These are phyloP conservation scores for Holacanthella duospinosa DNA, from an alignment of 2,888 invertebrate species.

Conservation along the genomic window DNA sequence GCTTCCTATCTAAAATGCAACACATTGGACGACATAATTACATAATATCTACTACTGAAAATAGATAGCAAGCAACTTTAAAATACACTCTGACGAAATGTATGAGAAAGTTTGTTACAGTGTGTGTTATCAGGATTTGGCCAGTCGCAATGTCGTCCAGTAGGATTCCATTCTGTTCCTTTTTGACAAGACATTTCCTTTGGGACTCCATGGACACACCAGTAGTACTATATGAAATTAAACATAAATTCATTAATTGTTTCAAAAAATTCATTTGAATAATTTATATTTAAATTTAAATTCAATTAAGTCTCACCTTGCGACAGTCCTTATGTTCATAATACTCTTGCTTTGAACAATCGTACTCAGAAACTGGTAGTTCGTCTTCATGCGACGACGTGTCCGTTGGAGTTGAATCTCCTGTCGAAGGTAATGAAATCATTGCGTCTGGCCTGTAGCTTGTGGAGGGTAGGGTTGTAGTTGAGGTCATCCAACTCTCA, in stretches of 20 bases:
- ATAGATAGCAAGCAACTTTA: no score
- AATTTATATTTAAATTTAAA: conserved; percentile 7
- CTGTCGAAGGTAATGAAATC: conserved; percentile 16
- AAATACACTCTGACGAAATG: no score
- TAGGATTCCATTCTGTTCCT: conserved; percentile 5
- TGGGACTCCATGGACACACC: conserved; percentile 69
- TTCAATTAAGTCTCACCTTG: conserved; percentile 21
- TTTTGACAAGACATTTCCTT: conserved; percentile 59
- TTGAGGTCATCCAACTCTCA: conserved; percentile 6
- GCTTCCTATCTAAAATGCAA: no score
- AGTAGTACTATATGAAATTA: conserved; percentile 59
- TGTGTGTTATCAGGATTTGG: background rate
- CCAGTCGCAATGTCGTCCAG: conserved; percentile 2
- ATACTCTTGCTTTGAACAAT: conserved; percentile 34
- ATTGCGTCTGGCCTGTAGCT: background rate
- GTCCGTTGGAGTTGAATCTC: conserved; percentile 46
- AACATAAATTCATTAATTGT: conserved; percentile 11
- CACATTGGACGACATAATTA: no score
- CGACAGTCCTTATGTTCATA: conserved; percentile 33
- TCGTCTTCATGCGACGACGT: background rate
- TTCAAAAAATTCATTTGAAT: conserved; percentile 6
- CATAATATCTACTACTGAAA: no score
- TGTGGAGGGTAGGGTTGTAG: background rate
- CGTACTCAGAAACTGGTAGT: conserved; percentile 9
- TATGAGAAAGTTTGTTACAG: background rate